Percentiles rank a stretch among this genome's conserved stretches.
These are phyloP conservation scores for Trichonephila inaurata DNA, from an alignment of 1,140 invertebrate species.

Conservation along the genomic window DNA sequence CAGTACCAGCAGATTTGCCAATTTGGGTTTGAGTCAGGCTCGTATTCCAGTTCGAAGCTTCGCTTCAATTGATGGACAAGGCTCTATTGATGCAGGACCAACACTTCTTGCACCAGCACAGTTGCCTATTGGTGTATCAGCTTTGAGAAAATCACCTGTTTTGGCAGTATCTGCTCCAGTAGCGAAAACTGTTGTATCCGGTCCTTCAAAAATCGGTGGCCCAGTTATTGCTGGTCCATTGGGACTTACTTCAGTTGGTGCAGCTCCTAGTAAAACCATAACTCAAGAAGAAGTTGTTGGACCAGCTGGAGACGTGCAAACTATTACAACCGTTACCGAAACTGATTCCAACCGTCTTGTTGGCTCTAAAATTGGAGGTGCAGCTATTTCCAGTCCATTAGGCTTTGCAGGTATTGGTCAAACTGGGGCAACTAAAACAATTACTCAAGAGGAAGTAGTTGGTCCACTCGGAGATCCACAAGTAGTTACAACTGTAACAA, in stretches of 20 bases:
- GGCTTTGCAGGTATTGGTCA: constrained; percentile 1
- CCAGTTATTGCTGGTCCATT: background rate
- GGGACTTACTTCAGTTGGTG: background rate
- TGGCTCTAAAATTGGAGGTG: constrained; percentile 46
- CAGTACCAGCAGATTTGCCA: constrained; percentile 43
- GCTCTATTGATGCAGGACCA: constrained; percentile 47
- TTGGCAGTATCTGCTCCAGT: background rate
- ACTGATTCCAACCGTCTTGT: constrained; percentile 18
- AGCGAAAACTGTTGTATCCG: background rate
- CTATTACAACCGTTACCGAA: constrained; percentile 11
- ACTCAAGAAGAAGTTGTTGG: constrained; percentile 60
- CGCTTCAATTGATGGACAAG: background rate
- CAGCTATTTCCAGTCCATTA: background rate
- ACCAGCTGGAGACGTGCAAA: constrained; percentile 41
- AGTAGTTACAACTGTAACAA: constrained; percentile 58
- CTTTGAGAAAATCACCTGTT: background rate
- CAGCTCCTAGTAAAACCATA: background rate
- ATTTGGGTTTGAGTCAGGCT: constrained; percentile 31
- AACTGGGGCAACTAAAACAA: background rate
- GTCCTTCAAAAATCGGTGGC: constrained; percentile 28
- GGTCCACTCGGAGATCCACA: constrained; percentile 54
- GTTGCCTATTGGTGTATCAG: background rate
- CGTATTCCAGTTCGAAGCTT: background rate
- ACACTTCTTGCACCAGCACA: background rate
- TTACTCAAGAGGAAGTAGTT: constrained; percentile 69